Base-by-base conservation (phyloP, 2,113 vertebrate genomes). In the Nibea albiflora region DNA sequence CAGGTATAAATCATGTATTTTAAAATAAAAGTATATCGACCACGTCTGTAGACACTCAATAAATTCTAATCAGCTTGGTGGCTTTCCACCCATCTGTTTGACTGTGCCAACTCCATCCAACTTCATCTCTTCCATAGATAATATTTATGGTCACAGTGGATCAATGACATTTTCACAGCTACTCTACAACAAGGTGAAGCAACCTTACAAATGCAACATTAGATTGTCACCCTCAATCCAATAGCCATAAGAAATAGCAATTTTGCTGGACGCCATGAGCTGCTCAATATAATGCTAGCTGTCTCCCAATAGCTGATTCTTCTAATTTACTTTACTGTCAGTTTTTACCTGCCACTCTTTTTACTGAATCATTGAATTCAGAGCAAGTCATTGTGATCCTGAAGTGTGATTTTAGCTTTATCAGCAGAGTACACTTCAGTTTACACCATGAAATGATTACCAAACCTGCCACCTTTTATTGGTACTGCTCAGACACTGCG, bases 241-340 rank as follows among this genome's bases (percentile, higher is more conserved):
- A 63, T 42, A 42, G 26, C 70, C 24, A 19, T 71, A 44, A 39
- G 24, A 54, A 49, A 42, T 47, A 26, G 50, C 39, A 3, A 62
- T 64, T 80, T 61, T n/a, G 46, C 31, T 58, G 5, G 35, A 61
- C 19, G 61, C 49, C 66, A 50, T 77, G 28, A 84, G 72, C 62
- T 22, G 31, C 57, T 49, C 54, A 1, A 5, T 54, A 52, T 76
- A 24, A 63, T 61, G 46, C 12, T 2, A 3, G 19, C 70, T 24
- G 54, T 65, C 42, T 61, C 19, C 20, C 58, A 31, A 56, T 19
- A 54, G 60, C 31, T 83, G 20, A 26, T 26, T 26, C 24, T 56
- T 56, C 20, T 69, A 5, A 69, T 77, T 58, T n/a, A n/a, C n/a
- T 47, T 15, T 19, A 44, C 62, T 22, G 11, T 71, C 11, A 10